Conservation (phyloP, 64 coral and sea anemone species). For the Stichodactyla helianthus region DNA sequence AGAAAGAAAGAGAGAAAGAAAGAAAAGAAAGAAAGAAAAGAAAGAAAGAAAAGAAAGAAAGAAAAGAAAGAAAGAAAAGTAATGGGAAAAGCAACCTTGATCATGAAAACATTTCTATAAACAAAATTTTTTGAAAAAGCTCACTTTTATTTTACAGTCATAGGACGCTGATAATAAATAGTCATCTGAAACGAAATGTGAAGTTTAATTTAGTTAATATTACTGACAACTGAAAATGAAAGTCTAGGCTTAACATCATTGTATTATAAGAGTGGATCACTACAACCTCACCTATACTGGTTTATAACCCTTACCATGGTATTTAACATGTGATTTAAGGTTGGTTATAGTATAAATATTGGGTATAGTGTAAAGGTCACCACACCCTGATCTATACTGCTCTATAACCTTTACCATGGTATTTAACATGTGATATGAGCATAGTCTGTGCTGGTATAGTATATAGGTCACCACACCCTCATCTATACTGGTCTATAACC, state of each 20-base stretch:
- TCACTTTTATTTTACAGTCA: conserved; percentile 85
- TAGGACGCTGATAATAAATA: conserved; percentile 91
- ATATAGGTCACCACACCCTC: too few species aligned
- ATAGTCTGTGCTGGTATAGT: conserved; percentile 87
- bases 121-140: not conserved
- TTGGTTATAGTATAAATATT: too few species aligned
- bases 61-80: not conserved
- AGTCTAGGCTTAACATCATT: not conserved
- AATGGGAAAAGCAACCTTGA: not conserved
- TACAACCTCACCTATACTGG: too few species aligned
- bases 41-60: too few species aligned
- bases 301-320: conserved; percentile 52
- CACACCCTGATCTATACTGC: too few species aligned
- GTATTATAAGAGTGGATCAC: conserved; percentile 61
- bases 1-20: too few species aligned
- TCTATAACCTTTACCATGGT: conserved; percentile 51
- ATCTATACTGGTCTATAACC: too few species aligned
- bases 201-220: not conserved
- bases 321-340: conserved; percentile 89
- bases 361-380: conserved; percentile 23
- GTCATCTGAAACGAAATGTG: conserved; percentile 55
- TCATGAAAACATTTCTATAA: not conserved
- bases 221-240: too few species aligned
- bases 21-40: too few species aligned
- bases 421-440: conserved; percentile 89